Evolutionary conservation across 2,797 vertebrate species (phyloP).

Genomic region (Tamandua tetradactyla): DNA sequence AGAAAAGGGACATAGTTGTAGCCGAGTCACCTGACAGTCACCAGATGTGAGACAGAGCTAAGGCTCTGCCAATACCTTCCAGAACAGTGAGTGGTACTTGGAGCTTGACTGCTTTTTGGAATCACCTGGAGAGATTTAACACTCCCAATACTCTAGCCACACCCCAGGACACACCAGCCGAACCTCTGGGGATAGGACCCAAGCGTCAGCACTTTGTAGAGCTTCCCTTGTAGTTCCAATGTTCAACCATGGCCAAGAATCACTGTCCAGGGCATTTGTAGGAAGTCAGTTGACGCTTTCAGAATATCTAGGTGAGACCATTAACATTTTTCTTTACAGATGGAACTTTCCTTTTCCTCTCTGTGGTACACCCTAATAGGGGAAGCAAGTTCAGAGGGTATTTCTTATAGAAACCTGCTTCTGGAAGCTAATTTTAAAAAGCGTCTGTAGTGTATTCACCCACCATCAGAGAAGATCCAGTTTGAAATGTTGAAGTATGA

Average conservation of each 20-base stretch:
- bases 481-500: neutral
- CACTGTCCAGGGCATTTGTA: neutral
- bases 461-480: neutral
- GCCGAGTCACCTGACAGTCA: neutral
- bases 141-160: neutral
- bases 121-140: neutral
- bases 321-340: slow-evolving; percentile 15
- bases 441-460: neutral
- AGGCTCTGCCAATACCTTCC: neutral
- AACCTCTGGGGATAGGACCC: neutral
- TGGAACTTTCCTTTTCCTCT: neutral
- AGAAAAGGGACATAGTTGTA: neutral
- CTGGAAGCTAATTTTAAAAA: neutral
- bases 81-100: neutral
- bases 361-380: neutral
- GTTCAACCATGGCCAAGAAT: neutral
- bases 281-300: neutral
- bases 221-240: neutral
- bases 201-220: neutral
- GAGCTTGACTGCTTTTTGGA: neutral
- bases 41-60: neutral
- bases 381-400: neutral
- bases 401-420: slow-evolving; percentile 12
- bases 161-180: neutral
- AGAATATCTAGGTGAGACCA: neutral